phyloP scores from a whole-genome alignment of 2,888 invertebrate species.

The Erebia aethiops region DNA sequence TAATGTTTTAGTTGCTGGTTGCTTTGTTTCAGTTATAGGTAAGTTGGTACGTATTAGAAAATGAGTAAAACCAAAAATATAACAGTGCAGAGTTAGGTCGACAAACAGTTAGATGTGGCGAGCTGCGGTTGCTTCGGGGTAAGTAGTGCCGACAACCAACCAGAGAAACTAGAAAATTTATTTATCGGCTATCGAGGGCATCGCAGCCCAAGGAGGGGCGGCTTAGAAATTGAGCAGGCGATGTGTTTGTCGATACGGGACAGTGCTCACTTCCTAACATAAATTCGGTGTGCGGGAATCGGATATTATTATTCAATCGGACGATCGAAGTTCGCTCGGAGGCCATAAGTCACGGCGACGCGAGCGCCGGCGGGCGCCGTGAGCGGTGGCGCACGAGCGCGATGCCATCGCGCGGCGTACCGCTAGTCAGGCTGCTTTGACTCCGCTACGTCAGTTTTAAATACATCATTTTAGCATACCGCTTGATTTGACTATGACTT shows the following conservation, averaged over 20 bases:
- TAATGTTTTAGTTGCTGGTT: no score
- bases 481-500: slow-evolving; percentile 31
- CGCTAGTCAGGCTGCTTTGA: slow-evolving; percentile 53
- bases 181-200: slow-evolving; percentile 68
- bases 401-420: slow-evolving; percentile 73
- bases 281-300: slow-evolving; percentile 81
- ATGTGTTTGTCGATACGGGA: slow-evolving; percentile 73
- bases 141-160: slow-evolving; percentile 59
- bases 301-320: slow-evolving; percentile 83
- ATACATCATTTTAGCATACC: slow-evolving; percentile 37
- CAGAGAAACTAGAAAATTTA: slow-evolving; percentile 64
- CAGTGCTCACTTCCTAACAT: slow-evolving; percentile 80
- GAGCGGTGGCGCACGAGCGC: slow-evolving; percentile 80
- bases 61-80: neutral
- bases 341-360: slow-evolving; percentile 81
- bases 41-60: neutral
- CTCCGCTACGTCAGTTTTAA: slow-evolving; percentile 38
- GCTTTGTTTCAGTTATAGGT: neutral
- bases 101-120: slow-evolving; percentile 59
- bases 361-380: slow-evolving; percentile 80
- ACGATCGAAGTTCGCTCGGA: slow-evolving; percentile 79
- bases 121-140: slow-evolving; percentile 53
- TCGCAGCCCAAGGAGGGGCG: slow-evolving; percentile 66
- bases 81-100: slow-evolving; percentile 50
- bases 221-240: slow-evolving; percentile 65